Evolutionary conservation across 1,140 invertebrate species (phyloP).

Genomic region (Agraylea sexmaculata): DNA sequence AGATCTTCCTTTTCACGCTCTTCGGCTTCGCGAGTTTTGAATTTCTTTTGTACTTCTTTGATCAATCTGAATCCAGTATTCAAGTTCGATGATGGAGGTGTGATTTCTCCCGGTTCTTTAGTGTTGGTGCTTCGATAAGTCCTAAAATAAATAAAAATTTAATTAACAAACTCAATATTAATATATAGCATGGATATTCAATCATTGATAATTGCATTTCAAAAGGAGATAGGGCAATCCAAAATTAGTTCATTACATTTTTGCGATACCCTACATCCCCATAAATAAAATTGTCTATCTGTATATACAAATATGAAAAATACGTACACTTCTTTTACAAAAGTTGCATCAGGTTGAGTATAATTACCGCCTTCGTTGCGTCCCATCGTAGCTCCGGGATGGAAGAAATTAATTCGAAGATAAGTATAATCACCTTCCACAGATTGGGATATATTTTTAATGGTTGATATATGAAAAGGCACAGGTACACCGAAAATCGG

Average conservation of each 20-base stretch:
- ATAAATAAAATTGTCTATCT: neutral
- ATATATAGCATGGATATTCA: conserved; percentile 3
- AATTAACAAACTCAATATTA: conserved; percentile 13
- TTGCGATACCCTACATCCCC: neutral
- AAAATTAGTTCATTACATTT: neutral
- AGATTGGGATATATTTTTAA: conserved; percentile 97
- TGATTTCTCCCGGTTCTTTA: conserved; percentile 94
- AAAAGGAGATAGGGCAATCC: neutral
- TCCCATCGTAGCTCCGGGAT: conserved; percentile 92
- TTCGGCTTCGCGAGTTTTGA: conserved; percentile 95
- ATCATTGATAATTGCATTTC: neutral
- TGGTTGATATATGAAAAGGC: conserved; percentile 97
- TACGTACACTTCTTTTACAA: conserved; percentile 94
- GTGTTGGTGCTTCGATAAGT: conserved; percentile 97
- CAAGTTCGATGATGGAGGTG: conserved; percentile 88
- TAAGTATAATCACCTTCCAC: conserved; percentile 99
- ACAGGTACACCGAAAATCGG: conserved; percentile 92
- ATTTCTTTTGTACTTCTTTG: conserved; percentile 99
- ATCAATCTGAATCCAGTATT: conserved; percentile 95
- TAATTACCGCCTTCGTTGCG: conserved; percentile 82
- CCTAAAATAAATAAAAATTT: conserved; percentile 37
- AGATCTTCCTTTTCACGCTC: conserved; percentile 97
- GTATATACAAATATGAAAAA: conserved; percentile 6
- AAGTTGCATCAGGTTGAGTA: conserved; percentile 89
- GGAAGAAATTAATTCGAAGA: conserved; percentile 97